Percentiles rank a stretch among this genome's conserved stretches.
Conservation (phyloP, 2,888 invertebrate species). For the Brenthis daphne region DNA sequence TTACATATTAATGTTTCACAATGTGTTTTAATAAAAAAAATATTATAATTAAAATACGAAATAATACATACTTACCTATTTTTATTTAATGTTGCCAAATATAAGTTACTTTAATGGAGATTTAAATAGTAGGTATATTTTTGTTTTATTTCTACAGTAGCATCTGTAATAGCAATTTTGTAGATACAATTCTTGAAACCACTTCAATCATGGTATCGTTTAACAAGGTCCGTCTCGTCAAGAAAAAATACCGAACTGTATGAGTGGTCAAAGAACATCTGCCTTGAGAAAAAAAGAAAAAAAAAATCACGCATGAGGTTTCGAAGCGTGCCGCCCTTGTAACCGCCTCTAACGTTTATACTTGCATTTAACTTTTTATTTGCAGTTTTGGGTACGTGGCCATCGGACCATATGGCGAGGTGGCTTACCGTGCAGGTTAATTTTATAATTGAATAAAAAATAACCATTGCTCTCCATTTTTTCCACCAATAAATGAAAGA, state of each 20-base stretch:
- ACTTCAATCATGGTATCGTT: conserved; percentile 67
- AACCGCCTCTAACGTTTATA: conserved; percentile 63
- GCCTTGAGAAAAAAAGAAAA: conserved; percentile 55
- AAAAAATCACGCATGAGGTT: conserved; percentile 59
- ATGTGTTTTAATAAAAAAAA: no score
- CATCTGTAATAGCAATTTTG: conserved; percentile 9
- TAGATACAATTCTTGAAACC: conserved; percentile 42
- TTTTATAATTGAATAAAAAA: conserved; percentile 15
- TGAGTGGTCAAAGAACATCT: conserved; percentile 79
- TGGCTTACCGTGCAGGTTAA: conserved; percentile 38
- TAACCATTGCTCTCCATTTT: not conserved
- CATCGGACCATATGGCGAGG: conserved; percentile 54
- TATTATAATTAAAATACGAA: no score
- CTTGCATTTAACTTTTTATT: conserved; percentile 62
- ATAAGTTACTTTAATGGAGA: not conserved
- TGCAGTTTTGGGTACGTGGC: conserved; percentile 52
- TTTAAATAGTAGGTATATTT: not conserved
- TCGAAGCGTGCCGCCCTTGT: conserved; percentile 72
- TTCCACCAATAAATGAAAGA: no score
- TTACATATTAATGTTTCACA: no score
- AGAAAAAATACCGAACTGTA: conserved; percentile 60
- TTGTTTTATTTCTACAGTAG: conserved; percentile 1
- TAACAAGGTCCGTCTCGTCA: conserved; percentile 51
- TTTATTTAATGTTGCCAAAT: no score
- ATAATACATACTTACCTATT: no score